A percentile compares a stretch with the other conserved stretches of the same genome.
phyloP scores from a whole-genome alignment of 1,140 invertebrate species.

The Delia radicum region DNA sequence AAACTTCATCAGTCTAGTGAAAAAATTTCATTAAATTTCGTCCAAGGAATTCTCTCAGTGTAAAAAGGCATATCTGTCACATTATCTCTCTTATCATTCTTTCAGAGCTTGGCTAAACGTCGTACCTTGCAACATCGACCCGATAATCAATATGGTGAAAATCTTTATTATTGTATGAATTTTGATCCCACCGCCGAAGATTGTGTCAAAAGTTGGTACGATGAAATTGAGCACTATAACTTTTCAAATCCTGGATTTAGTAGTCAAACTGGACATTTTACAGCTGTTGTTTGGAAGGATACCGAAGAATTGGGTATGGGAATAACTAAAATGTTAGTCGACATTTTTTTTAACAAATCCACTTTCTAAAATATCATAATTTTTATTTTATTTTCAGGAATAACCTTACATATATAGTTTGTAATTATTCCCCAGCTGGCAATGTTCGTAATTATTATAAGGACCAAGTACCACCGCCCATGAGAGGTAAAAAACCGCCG shows the following conservation, averaged over 20 bases:
- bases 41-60: no score
- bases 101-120: slow-evolving; percentile 10
- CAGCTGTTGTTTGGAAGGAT: slow-evolving; percentile 72
- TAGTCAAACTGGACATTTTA: slow-evolving; percentile 68
- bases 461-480: slow-evolving; percentile 63
- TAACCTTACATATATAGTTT: slow-evolving; percentile 56
- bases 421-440: slow-evolving; percentile 75
- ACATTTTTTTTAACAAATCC: neutral
- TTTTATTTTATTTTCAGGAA: neutral
- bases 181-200: slow-evolving; percentile 59
- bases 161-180: slow-evolving; percentile 75
- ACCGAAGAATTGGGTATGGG: slow-evolving; percentile 72
- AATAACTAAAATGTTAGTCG: slow-evolving; percentile 60
- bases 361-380: neutral
- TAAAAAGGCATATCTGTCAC: neutral
- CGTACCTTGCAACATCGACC: slow-evolving; percentile 62
- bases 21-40: no score
- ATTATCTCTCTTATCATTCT: neutral
- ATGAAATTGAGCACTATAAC: slow-evolving; percentile 61
- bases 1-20: no score
- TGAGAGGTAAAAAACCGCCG: neutral
- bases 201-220: slow-evolving; percentile 65
- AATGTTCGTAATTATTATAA: slow-evolving; percentile 69
- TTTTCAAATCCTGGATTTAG: slow-evolving; percentile 65
- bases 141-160: slow-evolving; percentile 77